Conservation (phyloP, 1,140 invertebrate species). For the Geopemphigus sp. region DNA sequence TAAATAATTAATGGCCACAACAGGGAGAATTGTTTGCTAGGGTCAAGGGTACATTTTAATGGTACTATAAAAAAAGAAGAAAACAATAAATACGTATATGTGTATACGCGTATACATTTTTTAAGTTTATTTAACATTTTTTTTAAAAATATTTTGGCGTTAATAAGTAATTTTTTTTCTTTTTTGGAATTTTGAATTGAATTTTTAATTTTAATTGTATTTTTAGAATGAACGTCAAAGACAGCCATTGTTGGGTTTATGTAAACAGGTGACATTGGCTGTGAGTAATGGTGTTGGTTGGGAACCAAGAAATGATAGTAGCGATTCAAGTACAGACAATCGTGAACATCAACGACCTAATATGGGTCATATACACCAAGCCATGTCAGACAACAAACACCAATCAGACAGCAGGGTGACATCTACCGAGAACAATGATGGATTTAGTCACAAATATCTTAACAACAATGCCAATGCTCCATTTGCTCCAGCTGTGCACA, state of each 20-base stretch:
- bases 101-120: neutral
- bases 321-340: slow-evolving; percentile 55
- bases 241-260: slow-evolving; percentile 57
- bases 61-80: neutral
- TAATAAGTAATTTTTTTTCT: neutral
- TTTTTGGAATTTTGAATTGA: neutral
- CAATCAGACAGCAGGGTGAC: slow-evolving; percentile 16
- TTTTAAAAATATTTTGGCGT: neutral
- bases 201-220: neutral
- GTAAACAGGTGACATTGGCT: slow-evolving; percentile 56
- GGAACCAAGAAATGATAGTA: slow-evolving; percentile 49
- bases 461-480: slow-evolving; percentile 56
- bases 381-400: slow-evolving; percentile 15
- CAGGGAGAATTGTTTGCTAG: neutral
- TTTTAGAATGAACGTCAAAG: slow-evolving; percentile 57
- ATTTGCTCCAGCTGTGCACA: slow-evolving; percentile 56
- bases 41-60: neutral
- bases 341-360: slow-evolving; percentile 27
- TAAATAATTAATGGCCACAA: neutral
- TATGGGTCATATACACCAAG: slow-evolving; percentile 38
- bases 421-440: slow-evolving; percentile 45
- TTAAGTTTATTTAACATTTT: neutral
- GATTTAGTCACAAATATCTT: slow-evolving; percentile 27
- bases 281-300: slow-evolving; percentile 54
- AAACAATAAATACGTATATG: too few species aligned